Percentiles rank a stretch among this genome's conserved stretches.
Evolutionary conservation across 2,888 invertebrate genomes (phyloP).

Genomic region (Thyatira batis): DNA sequence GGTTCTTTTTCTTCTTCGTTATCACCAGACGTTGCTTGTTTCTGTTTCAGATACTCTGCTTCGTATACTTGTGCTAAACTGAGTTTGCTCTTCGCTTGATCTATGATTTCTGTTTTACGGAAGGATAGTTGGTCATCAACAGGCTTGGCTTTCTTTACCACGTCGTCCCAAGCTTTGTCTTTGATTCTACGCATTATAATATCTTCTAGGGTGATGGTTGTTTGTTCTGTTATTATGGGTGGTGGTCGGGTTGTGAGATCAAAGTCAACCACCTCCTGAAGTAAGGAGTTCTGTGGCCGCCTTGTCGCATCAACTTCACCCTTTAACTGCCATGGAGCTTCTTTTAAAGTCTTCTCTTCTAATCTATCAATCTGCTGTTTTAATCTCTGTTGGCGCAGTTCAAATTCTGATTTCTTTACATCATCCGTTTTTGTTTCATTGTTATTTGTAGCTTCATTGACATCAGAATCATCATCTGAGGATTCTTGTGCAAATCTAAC

Average conservation of each 20-base stretch:
- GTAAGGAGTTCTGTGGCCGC: slow-evolving; percentile 94
- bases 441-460: slow-evolving; percentile 35
- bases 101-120: slow-evolving; percentile 92
- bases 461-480: slow-evolving; percentile 52
- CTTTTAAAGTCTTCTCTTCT: slow-evolving; percentile 88
- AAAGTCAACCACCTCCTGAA: slow-evolving; percentile 96
- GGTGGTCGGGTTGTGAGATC: slow-evolving; percentile 92
- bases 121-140: slow-evolving; percentile 91
- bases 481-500: slow-evolving; percentile 54
- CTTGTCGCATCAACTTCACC: slow-evolving; percentile 92
- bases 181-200: slow-evolving; percentile 95
- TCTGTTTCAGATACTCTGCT: slow-evolving; percentile 89
- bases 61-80: slow-evolving; percentile 98
- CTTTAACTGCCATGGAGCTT: slow-evolving; percentile 96
- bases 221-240: slow-evolving; percentile 95
- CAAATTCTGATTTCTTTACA: slow-evolving; percentile 85
- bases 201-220: slow-evolving; percentile 93
- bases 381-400: slow-evolving; percentile 88
- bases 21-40: slow-evolving; percentile 80
- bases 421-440: slow-evolving; percentile 26
- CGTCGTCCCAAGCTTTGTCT: slow-evolving; percentile 97
- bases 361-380: slow-evolving; percentile 85
- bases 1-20: slow-evolving; percentile 85
- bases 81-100: slow-evolving; percentile 96
- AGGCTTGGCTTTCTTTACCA: slow-evolving; percentile 92